Evolutionary conservation across 2,113 vertebrate genomes (phyloP).

Genomic region (Meleagris gallopavo): DNA sequence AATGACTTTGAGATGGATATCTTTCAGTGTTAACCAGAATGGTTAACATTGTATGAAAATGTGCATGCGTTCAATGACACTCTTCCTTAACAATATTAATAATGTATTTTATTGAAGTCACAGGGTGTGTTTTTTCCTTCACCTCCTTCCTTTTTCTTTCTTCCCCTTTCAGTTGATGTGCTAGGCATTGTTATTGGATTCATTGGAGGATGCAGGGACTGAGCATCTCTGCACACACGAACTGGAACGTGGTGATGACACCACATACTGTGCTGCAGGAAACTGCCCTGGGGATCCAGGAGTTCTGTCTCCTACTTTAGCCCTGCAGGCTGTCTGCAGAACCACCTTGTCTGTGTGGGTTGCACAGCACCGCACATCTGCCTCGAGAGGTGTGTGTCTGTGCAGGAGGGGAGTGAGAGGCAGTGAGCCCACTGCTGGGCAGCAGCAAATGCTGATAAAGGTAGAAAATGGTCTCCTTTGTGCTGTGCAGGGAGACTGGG

Average conservation of each 20-base stretch:
- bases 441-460: neutral
- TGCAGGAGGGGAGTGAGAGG: neutral
- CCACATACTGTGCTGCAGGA: neutral
- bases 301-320: neutral
- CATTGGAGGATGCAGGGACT: neutral
- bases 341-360: neutral
- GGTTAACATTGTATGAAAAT: neutral
- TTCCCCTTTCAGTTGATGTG: neutral
- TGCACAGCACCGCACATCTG: rapidly evolving
- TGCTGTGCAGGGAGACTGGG: neutral
- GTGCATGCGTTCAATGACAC: rapidly evolving
- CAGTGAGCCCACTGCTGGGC: neutral
- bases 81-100: neutral
- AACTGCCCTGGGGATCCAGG: neutral
- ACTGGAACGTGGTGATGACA: neutral
- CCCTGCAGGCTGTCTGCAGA: neutral
- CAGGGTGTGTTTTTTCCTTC: neutral
- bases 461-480: neutral
- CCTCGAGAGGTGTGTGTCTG: neutral
- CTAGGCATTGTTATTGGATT: neutral
- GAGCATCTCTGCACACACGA: neutral
- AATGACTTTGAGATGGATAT: neutral
- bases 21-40: neutral
- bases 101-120: neutral
- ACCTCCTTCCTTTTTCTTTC: neutral